A percentile compares a stretch with the other conserved stretches of the same genome.
Evolutionary conservation across 2,888 invertebrate genomes (phyloP).

Genomic region (Drosophila mercatorum): DNA sequence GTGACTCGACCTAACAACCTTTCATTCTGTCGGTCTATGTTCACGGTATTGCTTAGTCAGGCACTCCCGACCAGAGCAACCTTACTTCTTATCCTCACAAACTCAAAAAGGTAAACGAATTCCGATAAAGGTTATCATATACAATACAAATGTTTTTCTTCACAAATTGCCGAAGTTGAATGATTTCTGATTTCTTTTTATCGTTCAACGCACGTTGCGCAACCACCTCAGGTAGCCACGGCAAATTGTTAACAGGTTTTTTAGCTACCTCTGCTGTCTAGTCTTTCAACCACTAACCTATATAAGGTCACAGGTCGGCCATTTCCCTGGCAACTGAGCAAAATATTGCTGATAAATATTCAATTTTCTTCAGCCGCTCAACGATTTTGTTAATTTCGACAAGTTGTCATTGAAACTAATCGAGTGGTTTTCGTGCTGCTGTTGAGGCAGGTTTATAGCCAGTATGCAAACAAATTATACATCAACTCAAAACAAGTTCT

Average conservation of each 20-base stretch:
- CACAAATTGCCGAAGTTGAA: not conserved
- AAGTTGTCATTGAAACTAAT: conserved; percentile 29
- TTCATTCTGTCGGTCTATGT: not conserved
- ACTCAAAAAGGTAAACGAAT: too few relatives aligned
- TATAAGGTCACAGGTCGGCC: conserved; percentile 46
- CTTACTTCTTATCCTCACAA: not conserved
- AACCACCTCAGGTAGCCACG: not conserved
- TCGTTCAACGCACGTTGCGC: not conserved
- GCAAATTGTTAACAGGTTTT: not conserved
- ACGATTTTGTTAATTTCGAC: not conserved
- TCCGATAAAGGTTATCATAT: not conserved
- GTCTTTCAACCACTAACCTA: not conserved
- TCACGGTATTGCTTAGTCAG: not conserved
- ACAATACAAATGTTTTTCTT: not conserved
- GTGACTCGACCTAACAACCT: not conserved
- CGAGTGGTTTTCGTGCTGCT: not conserved
- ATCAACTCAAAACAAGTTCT: conserved; percentile 25
- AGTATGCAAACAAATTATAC: not conserved
- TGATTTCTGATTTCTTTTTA: not conserved
- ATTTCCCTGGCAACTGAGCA: conserved; percentile 11
- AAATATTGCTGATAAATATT: conserved; percentile 5
- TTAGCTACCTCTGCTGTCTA: not conserved
- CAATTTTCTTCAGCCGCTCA: conserved; percentile 7
- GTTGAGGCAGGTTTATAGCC: not conserved
- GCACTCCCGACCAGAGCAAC: not conserved